Percentiles rank a stretch among this genome's conserved stretches.
Evolutionary conservation across 92 coral and sea anemone species (phyloP).

Genomic region (Pocillopora grandis): DNA sequence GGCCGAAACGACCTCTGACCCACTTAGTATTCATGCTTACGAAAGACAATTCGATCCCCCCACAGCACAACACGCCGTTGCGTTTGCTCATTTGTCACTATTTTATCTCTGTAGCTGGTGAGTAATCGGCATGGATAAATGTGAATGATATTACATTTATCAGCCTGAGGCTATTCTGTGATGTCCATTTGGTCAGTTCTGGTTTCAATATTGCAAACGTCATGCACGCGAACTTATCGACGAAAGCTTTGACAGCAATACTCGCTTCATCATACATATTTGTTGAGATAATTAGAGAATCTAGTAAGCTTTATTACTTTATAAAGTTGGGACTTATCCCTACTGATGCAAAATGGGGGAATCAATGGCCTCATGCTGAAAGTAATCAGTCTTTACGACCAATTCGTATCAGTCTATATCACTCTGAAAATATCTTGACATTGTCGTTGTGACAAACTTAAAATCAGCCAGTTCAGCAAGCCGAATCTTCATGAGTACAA

Average conservation of each 20-base stretch:
- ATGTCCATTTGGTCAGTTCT: neutral
- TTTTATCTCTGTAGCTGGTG: neutral
- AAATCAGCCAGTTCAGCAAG: too few species aligned
- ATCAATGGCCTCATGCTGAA: too few species aligned
- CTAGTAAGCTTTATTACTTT: neutral
- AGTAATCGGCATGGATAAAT: neutral
- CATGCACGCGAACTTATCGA: neutral
- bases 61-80: neutral
- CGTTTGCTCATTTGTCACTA: neutral
- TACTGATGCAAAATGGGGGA: too few species aligned
- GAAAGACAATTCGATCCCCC: neutral
- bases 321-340: too few species aligned
- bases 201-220: conserved; percentile 12
- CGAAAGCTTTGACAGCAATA: neutral
- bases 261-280: neutral
- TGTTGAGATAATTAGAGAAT: neutral
- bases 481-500: too few species aligned
- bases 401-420: neutral
- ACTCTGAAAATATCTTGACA: neutral
- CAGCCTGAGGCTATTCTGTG: neutral
- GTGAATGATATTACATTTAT: neutral
- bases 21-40: neutral
- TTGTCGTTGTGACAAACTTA: neutral
- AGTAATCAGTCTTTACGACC: too few species aligned
- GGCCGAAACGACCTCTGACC: conserved; percentile 5